Percentiles rank a stretch among this genome's conserved stretches.
phyloP scores from a whole-genome alignment of 2,888 invertebrate species.

The Junonia oenone region DNA sequence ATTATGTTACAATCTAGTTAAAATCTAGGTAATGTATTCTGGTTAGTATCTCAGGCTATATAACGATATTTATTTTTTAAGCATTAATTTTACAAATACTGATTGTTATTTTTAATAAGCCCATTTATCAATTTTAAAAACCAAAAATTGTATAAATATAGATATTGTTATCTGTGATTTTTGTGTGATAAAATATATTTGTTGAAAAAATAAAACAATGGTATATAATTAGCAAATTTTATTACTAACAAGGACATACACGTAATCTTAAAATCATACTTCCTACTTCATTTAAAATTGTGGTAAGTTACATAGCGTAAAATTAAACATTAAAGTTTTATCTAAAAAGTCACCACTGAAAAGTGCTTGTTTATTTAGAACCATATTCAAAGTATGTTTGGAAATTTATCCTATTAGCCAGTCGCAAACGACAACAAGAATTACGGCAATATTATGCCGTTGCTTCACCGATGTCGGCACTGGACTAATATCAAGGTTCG shows the following conservation, averaged over 20 bases:
- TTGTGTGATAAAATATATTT: neutral
- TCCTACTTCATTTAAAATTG: slow-evolving; percentile 47
- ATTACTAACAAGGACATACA: slow-evolving; percentile 70
- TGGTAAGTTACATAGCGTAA: slow-evolving; percentile 33
- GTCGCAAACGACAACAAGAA: no score
- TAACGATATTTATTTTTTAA: neutral
- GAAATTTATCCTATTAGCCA: no score
- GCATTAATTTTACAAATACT: neutral
- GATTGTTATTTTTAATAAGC: neutral
- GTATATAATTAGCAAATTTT: slow-evolving; percentile 53
- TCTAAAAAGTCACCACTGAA: slow-evolving; percentile 3
- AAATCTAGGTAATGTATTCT: no score
- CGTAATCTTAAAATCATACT: slow-evolving; percentile 53
- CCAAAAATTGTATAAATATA: neutral
- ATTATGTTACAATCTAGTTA: no score
- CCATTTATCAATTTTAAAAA: neutral
- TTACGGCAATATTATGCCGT: no score
- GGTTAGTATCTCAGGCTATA: no score
- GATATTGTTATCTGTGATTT: neutral
- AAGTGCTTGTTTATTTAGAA: slow-evolving; percentile 13
- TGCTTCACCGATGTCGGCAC: neutral
- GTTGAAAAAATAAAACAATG: slow-evolving; percentile 32
- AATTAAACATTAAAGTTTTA: slow-evolving; percentile 28
- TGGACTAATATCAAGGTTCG: no score
- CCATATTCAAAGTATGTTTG: neutral